Evolutionary conservation across 2,797 vertebrate species (phyloP), one percentile per base, ranked within the genome.

Genomic region (Champsocephalus gunnari): DNA sequence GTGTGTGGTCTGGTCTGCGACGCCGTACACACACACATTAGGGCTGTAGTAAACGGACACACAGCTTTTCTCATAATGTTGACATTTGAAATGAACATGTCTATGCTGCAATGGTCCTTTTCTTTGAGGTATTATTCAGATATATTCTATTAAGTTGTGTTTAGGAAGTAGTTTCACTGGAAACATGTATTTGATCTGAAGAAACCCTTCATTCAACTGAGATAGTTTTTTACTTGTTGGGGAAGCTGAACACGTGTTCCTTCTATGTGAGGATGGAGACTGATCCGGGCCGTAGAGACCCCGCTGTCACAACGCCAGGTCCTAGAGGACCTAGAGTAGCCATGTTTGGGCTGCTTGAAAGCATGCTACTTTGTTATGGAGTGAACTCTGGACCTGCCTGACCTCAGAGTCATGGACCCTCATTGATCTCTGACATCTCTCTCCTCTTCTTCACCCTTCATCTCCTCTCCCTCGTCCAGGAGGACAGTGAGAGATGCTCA

Each of bases 401-500:
- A 58, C 11, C 17, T 32, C 9, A 34, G 32, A 10, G 6, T 60
- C 12, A 24, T 17, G 28, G 9, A 14, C 13, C 41, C 61, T 73
- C 48, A 10, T 74, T 82, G 51, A 76, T 53, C 78, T 85, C 41
- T 78, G 59, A 75, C 82, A 53, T 68, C 14, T 78, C 21, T 76
- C 51, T 77, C 55, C 59, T 69, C 54, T 68, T 72, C 63, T 51
- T 56, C 57, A 17, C 47, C 60, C 41, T 71, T 41, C 58, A 48
- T 64, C 62, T 70, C 59, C 34, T 64, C 51, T 44, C 74, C 81
- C 69, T 34, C 68, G 19, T 93, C 82, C 93, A 99, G 98, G 98
- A 99, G 92, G 97, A 99, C 93, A 99, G 95, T 92, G 98, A 99
- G 92, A 95, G 93, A 87, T 99, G 96, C 87, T 96, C 97, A 17